Evolutionary conservation across 2,113 vertebrate species (phyloP).

Genomic region (Varanus komodoensis): DNA sequence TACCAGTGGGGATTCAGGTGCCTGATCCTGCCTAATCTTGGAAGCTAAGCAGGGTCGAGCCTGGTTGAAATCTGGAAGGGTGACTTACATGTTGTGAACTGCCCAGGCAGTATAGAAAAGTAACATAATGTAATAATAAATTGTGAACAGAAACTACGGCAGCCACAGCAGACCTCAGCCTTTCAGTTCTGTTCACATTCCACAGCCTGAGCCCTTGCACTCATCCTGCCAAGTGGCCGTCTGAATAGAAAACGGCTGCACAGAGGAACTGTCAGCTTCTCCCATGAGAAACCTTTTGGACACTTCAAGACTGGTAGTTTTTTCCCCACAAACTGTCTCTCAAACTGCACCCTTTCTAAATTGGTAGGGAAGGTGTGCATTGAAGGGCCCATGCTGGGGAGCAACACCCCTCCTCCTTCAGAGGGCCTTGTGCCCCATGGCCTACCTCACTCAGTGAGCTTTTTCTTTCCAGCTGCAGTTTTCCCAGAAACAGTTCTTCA

Average conservation of each 20-base stretch:
- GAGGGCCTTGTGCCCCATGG: not conserved
- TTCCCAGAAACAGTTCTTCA: not conserved
- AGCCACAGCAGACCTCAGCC: not conserved
- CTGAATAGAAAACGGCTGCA: not conserved
- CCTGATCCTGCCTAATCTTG: too few relatives aligned
- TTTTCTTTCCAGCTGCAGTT: not conserved
- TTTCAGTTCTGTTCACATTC: not conserved
- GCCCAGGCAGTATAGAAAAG: too few relatives aligned
- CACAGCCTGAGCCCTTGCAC: too few relatives aligned
- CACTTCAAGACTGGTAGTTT: too few relatives aligned
- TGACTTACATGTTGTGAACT: too few relatives aligned
- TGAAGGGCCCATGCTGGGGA: not conserved
- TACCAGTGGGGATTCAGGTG: not conserved
- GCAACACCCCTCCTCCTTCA: not conserved
- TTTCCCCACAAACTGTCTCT: too few relatives aligned
- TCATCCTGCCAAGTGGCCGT: too few relatives aligned
- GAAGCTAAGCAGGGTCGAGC: too few relatives aligned
- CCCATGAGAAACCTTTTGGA: too few relatives aligned
- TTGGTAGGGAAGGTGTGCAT: not conserved
- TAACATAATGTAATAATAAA: too few relatives aligned
- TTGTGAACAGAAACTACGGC: not conserved
- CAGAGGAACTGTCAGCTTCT: not conserved
- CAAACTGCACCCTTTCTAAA: too few relatives aligned
- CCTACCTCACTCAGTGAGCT: not conserved
- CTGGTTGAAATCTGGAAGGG: too few relatives aligned